A percentile compares a stretch with the other conserved stretches of the same genome.
phyloP scores from a whole-genome alignment of 2,797 vertebrate species.

The Phoeniculus purpureus region DNA sequence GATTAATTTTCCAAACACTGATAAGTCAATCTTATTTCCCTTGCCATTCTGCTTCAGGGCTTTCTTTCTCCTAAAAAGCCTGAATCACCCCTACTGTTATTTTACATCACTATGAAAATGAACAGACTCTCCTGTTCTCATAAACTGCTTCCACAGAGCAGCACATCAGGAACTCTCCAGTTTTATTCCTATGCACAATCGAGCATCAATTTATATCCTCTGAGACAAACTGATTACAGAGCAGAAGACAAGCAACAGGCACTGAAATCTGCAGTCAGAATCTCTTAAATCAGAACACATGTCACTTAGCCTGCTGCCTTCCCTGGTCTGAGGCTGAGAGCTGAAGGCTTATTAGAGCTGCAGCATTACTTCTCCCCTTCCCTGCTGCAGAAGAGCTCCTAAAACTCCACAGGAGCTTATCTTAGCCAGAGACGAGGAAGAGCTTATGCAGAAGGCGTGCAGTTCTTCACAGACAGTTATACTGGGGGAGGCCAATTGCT shows the following conservation, averaged over 20 bases:
- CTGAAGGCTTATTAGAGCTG: constrained; percentile 23
- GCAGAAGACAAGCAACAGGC: background rate
- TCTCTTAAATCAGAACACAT: background rate
- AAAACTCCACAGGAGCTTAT: constrained; percentile 60
- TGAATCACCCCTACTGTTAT: background rate
- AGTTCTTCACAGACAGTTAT: constrained; percentile 29
- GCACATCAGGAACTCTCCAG: background rate
- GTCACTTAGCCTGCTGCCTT: background rate
- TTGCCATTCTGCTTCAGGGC: background rate
- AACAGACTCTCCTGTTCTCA: background rate
- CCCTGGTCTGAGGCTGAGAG: background rate
- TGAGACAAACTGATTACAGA: background rate
- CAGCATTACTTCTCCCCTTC: constrained; percentile 12
- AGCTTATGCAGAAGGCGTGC: constrained; percentile 27
- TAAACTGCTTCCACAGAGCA: background rate
- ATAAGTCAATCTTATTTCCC: background rate
- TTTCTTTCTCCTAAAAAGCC: background rate
- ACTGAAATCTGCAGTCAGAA: background rate
- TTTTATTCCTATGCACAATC: background rate
- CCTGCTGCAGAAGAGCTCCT: constrained; percentile 53
- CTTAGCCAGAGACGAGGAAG: background rate
- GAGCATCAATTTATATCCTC: background rate
- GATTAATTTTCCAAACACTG: background rate
- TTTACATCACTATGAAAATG: background rate
- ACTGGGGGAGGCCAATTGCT: constrained; percentile 5